Base-by-base conservation (phyloP, 1,140 invertebrate species). In the Cotesia glomerata region DNA sequence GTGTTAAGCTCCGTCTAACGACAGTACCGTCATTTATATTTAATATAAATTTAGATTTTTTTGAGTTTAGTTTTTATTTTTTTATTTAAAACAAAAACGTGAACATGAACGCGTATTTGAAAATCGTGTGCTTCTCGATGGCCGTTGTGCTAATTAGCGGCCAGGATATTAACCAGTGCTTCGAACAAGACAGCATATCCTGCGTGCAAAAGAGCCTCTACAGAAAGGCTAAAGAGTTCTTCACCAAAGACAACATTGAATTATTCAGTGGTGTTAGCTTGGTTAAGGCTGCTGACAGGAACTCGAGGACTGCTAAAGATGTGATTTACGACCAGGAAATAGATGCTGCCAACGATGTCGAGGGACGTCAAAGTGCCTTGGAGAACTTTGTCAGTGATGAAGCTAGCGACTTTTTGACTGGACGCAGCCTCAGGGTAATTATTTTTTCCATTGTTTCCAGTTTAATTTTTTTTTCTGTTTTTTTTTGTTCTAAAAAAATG, bases 141-240 rank as follows among this genome's bases (percentile, higher is more conserved):
- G 67, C 77, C 18, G 73, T 81, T 59, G 80, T 74, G 35, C 58
- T 80, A 14, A 79, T 76, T 39, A 76, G 73, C 8, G 85, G 76
- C 7, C 83, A 85, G 58, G 84, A 63, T 35, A 75, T 89, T 56
- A 83, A 89, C 68, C 87, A 90, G 70, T 92, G 91, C 76, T 82
- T 92, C 32, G 84, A 88, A 72, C 86, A 90, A 77, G 91, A 92
- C 84, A 91, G 91, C 69, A 91, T 92, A 69, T 89, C 90, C 65
- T 92, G 91, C 83, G 81, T 92, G 62, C 91, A 92, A 81, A 87
- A 90, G 75, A 86, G 79, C 66, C 79, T 91, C 56, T 92, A 88
- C 85, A 85, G 90, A 35, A 88, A 87, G 75, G 89, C 90, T 4
- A 90, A 88, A 77, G 88, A 89, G n/a, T 88, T 92, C 79, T 91